Evolutionary conservation across 2,888 invertebrate species (phyloP).

Genomic region (Metopia argyrocephala): DNA sequence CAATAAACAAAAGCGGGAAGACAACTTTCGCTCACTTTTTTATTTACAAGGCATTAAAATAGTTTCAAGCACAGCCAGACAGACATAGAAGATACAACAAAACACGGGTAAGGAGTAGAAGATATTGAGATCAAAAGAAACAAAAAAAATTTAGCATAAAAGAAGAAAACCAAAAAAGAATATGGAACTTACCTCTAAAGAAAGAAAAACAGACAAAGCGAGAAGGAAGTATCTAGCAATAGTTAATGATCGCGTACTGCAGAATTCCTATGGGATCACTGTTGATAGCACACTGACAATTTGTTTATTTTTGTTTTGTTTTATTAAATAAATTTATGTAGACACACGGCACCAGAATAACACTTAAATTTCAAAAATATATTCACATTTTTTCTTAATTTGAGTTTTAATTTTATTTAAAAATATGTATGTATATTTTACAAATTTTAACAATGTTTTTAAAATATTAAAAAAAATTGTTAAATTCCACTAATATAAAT

Average conservation of each 20-base stretch:
- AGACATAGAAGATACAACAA: background rate
- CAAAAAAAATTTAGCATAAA: slow-evolving; percentile 10
- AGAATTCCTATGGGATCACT: slow-evolving; percentile 1
- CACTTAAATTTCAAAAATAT: background rate
- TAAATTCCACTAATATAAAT: background rate
- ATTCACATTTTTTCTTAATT: background rate
- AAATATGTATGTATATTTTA: background rate
- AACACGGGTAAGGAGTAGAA: slow-evolving; percentile 23
- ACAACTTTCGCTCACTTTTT: slow-evolving; percentile 73
- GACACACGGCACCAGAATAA: background rate
- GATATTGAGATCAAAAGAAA: slow-evolving; percentile 25
- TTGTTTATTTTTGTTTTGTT: background rate
- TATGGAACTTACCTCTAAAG: slow-evolving; percentile 46
- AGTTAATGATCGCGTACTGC: background rate
- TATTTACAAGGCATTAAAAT: slow-evolving; percentile 8
- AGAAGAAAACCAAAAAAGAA: slow-evolving; percentile 13
- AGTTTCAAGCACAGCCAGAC: slow-evolving; percentile 21
- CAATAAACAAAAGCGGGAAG: slow-evolving; percentile 70
- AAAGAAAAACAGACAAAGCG: slow-evolving; percentile 13
- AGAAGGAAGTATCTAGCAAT: slow-evolving; percentile 26
- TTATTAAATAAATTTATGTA: background rate
- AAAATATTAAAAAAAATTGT: too few species aligned
- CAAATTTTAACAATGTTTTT: background rate
- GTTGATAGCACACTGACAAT: slow-evolving; percentile 16
- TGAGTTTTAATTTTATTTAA: too few species aligned